Conservation (phyloP, 1,140 invertebrate genomes). For the Saxidomus purpurata region DNA sequence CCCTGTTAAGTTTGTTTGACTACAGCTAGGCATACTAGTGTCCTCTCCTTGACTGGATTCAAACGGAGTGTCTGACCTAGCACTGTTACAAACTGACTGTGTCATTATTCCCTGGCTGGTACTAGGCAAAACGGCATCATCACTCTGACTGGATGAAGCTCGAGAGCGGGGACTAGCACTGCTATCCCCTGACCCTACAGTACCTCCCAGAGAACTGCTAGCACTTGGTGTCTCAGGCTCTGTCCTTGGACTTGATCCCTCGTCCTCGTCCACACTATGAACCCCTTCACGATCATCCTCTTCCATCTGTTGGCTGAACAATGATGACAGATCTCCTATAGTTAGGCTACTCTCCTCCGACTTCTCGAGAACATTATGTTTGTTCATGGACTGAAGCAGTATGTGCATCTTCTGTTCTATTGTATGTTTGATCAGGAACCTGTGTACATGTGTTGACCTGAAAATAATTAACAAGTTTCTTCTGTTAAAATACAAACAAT, state of each 20-base stretch:
- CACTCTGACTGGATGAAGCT: no score
- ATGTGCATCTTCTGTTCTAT: constrained; percentile 91
- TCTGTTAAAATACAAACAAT: no score
- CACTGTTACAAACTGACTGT: neutral
- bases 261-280: neutral
- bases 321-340: constrained; percentile 80
- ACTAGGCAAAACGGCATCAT: neutral
- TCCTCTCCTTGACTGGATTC: neutral
- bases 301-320: constrained; percentile 77
- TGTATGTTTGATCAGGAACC: constrained; percentile 90
- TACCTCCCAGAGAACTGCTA: no score
- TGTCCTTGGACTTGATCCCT: neutral
- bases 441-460: constrained; percentile 89
- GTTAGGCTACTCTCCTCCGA: constrained; percentile 80
- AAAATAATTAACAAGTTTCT: constrained; percentile 67
- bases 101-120: neutral
- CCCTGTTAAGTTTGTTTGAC: neutral
- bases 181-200: no score
- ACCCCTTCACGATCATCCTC: constrained; percentile 66
- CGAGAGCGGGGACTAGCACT: no score
- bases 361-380: constrained; percentile 69
- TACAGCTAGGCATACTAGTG: neutral
- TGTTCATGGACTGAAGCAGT: constrained; percentile 80
- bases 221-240: neutral
- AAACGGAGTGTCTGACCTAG: neutral